These are phyloP conservation scores for Tor tambroides DNA, from an alignment of 2,113 vertebrate species.

Conservation along the genomic window DNA sequence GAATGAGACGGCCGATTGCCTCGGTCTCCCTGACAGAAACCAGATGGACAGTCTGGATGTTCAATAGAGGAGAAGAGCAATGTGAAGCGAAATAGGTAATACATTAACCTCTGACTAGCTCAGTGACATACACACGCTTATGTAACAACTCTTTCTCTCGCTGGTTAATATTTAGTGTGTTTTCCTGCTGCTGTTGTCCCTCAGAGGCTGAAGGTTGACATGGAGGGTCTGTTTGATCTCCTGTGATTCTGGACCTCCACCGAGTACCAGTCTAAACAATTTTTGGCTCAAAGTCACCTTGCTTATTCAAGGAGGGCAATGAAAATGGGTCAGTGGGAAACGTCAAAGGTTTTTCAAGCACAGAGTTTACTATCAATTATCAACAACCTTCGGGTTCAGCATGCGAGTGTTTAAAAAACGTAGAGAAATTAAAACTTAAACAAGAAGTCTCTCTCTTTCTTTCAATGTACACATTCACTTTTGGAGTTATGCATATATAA, in stretches of 20 bases:
- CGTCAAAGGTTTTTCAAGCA: not conserved
- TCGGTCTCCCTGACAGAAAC: slow-evolving; percentile 17
- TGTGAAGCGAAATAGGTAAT: not conserved
- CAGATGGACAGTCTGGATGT: slow-evolving; percentile 34
- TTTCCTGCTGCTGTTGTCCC: slow-evolving; percentile 13
- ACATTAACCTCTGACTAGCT: not conserved
- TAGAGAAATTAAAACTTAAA: not conserved
- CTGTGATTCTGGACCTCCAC: not conserved
- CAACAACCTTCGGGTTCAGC: not conserved
- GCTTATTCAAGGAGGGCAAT: not conserved
- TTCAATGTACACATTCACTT: not conserved
- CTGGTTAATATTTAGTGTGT: slow-evolving; percentile 43
- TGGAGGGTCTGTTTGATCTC: slow-evolving; percentile 13
- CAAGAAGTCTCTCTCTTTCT: not conserved
- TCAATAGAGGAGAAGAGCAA: not conserved
- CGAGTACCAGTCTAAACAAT: not conserved
- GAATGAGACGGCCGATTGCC: not conserved
- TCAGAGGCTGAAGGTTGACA: slow-evolving; percentile 36
- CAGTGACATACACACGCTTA: not conserved
- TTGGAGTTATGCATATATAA: not conserved
- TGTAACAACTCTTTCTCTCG: slow-evolving; percentile 7
- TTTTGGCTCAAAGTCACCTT: slow-evolving; percentile 22
- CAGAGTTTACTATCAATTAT: not conserved
- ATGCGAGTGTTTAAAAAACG: not conserved
- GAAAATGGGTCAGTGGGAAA: not conserved